Base-by-base conservation (phyloP, 2,888 invertebrate species). In the Rhagonycha lutea region DNA sequence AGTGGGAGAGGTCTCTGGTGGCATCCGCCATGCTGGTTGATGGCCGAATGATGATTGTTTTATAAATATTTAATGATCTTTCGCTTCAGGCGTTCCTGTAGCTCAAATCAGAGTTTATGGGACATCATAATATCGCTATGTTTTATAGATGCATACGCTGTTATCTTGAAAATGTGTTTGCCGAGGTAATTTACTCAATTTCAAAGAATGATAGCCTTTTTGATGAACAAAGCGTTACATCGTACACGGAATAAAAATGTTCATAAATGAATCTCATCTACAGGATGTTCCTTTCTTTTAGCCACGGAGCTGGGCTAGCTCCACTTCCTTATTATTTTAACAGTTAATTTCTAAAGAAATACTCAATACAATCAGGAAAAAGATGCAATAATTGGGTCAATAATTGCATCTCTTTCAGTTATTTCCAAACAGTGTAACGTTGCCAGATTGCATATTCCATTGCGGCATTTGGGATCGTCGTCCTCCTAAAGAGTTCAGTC, bases 41-140 rank as follows among this genome's bases (percentile, higher is more conserved):
- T 88, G 88, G 88, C 83, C 88, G 88, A 87, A 88, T 88, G 88
- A 88, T 88, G 88, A 88, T 88, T 88, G 88, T 88, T 88, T 88
- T 86, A 87, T 88, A 86, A 88, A 88, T 88, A 88, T 87, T 88
- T 87, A 83, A 88, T 86, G 81, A 82, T 80, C 79, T 78, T 81
- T 82, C 83, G 85, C 83, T 83, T 81, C 83, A 82, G 82, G 83
- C 85, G 83, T 81, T 83, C 83, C 83, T 78, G 82, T 83, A 83
- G 85, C 87, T 86, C 86, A 88, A 88, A 88, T 88, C 88, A 88
- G 87, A 86, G 87, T 88, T 88, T 88, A 88, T 88, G 87, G 86
- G 87, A 86, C 86, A 86, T 87, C 87, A 86, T 88, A 88, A 88
- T 87, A 86, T 87, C 85, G 83, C 84, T 81, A 87, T 87, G 87